Evolutionary conservation across 2,113 vertebrate genomes (phyloP).

Genomic region (Plestiodon gilberti): DNA sequence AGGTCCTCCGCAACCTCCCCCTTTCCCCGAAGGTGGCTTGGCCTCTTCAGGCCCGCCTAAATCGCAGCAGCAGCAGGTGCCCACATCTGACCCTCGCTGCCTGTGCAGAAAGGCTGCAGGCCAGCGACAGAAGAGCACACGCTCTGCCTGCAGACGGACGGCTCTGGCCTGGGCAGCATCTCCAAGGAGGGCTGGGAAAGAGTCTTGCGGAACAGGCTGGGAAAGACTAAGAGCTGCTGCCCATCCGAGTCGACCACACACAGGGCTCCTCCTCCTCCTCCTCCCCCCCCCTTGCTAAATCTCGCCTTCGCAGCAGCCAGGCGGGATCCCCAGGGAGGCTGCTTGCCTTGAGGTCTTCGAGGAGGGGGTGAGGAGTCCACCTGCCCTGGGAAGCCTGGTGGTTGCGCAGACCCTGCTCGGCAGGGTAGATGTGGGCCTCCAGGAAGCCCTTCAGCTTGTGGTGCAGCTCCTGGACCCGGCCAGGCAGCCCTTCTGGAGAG

Average conservation of each 20-base stretch:
- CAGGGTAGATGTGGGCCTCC: constrained; percentile 48
- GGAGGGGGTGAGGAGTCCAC: constrained; percentile 43
- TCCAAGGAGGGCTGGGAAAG: no score
- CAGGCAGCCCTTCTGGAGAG: constrained; percentile 42
- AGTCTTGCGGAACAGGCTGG: no score
- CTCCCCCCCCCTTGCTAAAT: neutral
- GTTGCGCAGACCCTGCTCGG: constrained; percentile 59
- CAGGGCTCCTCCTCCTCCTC: neutral
- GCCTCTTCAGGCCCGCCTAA: neutral
- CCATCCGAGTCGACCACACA: no score
- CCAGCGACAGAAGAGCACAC: no score
- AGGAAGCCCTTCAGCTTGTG: constrained; percentile 50
- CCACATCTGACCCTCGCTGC: neutral
- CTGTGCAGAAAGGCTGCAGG: no score
- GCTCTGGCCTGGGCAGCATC: no score
- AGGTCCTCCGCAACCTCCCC: neutral
- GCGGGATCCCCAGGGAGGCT: neutral
- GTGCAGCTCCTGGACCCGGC: constrained; percentile 18
- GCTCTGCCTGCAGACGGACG: no score
- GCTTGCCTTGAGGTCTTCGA: constrained; percentile 72
- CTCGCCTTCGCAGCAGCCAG: no score
- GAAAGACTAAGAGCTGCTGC: no score
- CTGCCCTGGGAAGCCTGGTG: constrained; percentile 47
- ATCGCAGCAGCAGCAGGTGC: neutral
- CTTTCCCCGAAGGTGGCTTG: neutral